Base-by-base conservation (phyloP, 2,888 invertebrate genomes). In the Platerodrilus igneus region DNA sequence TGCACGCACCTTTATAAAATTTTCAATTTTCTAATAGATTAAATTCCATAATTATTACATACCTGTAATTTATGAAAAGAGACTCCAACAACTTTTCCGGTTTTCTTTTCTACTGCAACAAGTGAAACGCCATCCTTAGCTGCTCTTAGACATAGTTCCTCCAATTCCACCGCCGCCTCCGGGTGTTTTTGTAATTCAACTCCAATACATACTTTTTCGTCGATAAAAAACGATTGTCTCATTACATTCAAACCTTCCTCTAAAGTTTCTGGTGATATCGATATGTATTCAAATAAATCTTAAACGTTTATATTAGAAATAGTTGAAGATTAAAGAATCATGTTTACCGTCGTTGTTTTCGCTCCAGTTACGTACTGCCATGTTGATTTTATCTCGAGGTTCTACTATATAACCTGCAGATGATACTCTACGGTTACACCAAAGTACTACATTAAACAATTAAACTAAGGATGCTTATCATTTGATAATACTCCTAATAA, bases 91-190 rank as follows among this genome's bases (percentile, higher is more conserved):
- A 83, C 76, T 52, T 73, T 69, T 1, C 73, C 72, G 1, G 67
- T 78, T 1, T 60, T 57, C 3, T 70, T 67, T 37, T 77, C 75
- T 1, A 78, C 65, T 0, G 80, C 81, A 0, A 81, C 72, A 22
- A 84, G 52, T 0, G 83, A 81, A 0, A 78, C 74, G 0, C 82
- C 81, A 55, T 84, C 84, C 28, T 73, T 60, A 0, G 77, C 77
- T 7, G 78, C 75, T 39, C 75, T 69, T 23, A 74, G 64, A 40
- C 77, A 76, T 2, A 84, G 59, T 49, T 78, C 74, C 13, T 77
- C 66, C 22, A 84, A 61, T 53, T 85, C 84, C 14, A 74, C 65
- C 0, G 72, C 66, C 3, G 79, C 78, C 5, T 57, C 59, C 0
- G 88, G 73, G 49, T 79, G 71, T 10, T 73, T 72, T 28, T 68